Conservation (phyloP, 2,113 vertebrate genomes). For the Lipophrys pholis region DNA sequence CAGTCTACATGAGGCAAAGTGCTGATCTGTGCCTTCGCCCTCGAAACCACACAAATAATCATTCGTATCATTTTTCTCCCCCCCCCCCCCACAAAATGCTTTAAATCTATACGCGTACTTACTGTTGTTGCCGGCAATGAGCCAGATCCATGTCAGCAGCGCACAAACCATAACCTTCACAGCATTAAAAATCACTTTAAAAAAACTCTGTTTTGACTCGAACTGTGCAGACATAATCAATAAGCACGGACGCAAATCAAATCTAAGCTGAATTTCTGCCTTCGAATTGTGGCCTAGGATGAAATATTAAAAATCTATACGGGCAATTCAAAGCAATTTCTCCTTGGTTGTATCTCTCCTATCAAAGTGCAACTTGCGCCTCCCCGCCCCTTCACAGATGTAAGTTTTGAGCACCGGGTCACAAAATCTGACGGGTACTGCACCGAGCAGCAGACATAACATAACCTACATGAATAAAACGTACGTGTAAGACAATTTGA, state of each 20-base stretch:
- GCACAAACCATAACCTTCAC: conserved; percentile 27
- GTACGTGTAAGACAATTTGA: conserved; percentile 23
- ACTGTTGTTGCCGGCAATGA: not conserved
- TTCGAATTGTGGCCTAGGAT: conserved; percentile 15
- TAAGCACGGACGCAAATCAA: conserved; percentile 27
- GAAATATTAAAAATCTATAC: conserved; percentile 24
- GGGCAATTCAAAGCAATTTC: conserved; percentile 3
- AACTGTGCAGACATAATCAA: conserved; percentile 19
- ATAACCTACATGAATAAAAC: conserved; percentile 15
- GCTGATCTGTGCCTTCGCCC: not conserved
- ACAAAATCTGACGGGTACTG: conserved; percentile 13
- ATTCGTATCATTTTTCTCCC: not conserved
- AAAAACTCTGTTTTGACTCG: conserved; percentile 27
- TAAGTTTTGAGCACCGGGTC: conserved; percentile 39
- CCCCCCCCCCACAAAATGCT: not conserved
- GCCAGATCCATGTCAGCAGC: not conserved
- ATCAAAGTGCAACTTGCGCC: conserved; percentile 10
- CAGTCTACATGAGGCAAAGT: conserved; percentile 12
- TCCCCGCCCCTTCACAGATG: conserved; percentile 17
- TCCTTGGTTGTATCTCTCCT: conserved; percentile 6
- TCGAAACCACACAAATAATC: not conserved
- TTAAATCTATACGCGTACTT: conserved; percentile 15
- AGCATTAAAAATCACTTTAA: conserved; percentile 20
- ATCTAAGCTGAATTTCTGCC: conserved; percentile 23
- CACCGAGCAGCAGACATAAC: conserved; percentile 36